Percentiles rank a stretch among this genome's conserved stretches.
These are phyloP conservation scores for Acanthococcus lagerstroemiae DNA, from an alignment of 2,888 invertebrate genomes.

Conservation along the genomic window DNA sequence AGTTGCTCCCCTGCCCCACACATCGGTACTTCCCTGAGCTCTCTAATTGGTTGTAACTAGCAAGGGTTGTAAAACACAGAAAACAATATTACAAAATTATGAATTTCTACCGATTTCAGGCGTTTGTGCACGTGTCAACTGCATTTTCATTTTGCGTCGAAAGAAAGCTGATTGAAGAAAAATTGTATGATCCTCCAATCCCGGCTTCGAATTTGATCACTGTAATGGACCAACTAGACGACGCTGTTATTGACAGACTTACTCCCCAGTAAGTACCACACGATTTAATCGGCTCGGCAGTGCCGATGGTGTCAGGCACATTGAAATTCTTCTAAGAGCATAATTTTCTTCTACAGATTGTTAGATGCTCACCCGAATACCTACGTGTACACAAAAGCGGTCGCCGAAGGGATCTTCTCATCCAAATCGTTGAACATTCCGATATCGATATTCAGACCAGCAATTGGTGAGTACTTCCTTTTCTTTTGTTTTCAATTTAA, in stretches of 20 bases:
- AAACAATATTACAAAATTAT: no score
- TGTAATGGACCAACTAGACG: constrained; percentile 33
- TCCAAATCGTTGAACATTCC: constrained; percentile 59
- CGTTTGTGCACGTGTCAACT: constrained; percentile 34
- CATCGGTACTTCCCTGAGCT: no score
- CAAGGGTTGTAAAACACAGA: no score
- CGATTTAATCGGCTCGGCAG: no score
- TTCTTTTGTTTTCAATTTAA: no score
- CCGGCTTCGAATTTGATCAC: constrained; percentile 28
- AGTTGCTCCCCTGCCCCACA: no score
- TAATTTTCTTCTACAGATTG: constrained; percentile 32
- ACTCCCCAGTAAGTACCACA: constrained; percentile 31
- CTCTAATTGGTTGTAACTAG: no score
- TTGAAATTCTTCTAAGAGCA: no score
- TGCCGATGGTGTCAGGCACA: no score
- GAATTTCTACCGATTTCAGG: constrained; percentile 17
- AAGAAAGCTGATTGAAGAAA: constrained; percentile 32
- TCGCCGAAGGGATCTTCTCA: constrained; percentile 67
- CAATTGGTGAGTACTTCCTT: constrained; percentile 68
- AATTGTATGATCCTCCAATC: constrained; percentile 34
- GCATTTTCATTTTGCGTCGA: constrained; percentile 32
- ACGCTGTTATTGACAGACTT: constrained; percentile 32
- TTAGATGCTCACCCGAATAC: constrained; percentile 72
- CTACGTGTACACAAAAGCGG: constrained; percentile 81
- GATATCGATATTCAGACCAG: constrained; percentile 70